A percentile compares a stretch with the other conserved stretches of the same genome.
Evolutionary conservation across 2,113 vertebrate species (phyloP).

Genomic region (Pitta sordida): DNA sequence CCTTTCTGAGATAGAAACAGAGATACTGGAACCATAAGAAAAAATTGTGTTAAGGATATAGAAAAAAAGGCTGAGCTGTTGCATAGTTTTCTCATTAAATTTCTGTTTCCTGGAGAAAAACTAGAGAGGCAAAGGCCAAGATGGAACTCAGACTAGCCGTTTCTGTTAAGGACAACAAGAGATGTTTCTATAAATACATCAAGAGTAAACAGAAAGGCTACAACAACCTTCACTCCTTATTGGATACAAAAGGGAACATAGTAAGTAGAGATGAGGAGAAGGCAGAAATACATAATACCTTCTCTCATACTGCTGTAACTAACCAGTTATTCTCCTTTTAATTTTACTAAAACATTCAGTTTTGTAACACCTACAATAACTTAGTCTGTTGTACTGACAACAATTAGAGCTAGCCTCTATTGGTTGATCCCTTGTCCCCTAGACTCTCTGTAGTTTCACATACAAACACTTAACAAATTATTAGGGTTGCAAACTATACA

Average conservation of each 20-base stretch:
- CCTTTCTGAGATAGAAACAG: not conserved
- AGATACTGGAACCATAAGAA: not conserved
- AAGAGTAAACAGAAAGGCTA: too few species aligned
- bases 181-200: too few species aligned
- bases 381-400: not conserved
- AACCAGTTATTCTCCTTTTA: not conserved
- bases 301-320: not conserved
- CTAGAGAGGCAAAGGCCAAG: too few species aligned
- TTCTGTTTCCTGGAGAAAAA: not conserved
- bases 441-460: not conserved
- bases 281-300: too few species aligned
- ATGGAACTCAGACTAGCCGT: too few species aligned
- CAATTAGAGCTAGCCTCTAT: not conserved
- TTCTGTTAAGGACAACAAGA: too few species aligned
- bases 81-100: accelerated
- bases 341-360: not conserved
- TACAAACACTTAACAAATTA: not conserved
- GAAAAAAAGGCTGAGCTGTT: not conserved
- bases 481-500: not conserved
- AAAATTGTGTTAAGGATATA: not conserved
- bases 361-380: not conserved
- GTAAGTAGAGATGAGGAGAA: too few species aligned
- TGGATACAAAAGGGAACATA: too few species aligned
- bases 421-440: not conserved
- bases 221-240: too few species aligned